These are phyloP conservation scores for Sesamia inferens DNA, from an alignment of 2,888 invertebrate genomes.

Conservation along the genomic window DNA sequence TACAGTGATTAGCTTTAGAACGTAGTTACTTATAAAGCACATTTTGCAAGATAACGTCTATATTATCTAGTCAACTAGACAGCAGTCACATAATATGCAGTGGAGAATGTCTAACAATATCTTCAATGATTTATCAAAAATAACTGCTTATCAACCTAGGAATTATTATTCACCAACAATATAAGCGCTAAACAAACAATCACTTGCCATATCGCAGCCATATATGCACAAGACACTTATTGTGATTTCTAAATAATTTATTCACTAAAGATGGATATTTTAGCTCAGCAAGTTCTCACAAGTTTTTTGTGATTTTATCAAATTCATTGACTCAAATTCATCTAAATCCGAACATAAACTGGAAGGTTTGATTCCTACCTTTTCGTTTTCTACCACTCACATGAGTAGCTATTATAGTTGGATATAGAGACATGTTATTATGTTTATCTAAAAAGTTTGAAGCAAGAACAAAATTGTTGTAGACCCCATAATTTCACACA, in stretches of 20 bases:
- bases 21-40: conserved; percentile 36
- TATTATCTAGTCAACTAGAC: conserved; percentile 45
- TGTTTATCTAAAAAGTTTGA: not conserved
- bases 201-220: conserved; percentile 29
- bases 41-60: conserved; percentile 55
- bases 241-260: conserved; percentile 24
- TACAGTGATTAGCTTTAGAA: conserved; percentile 31
- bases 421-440: not conserved
- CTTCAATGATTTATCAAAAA: conserved; percentile 59
- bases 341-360: not conserved
- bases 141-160: conserved; percentile 63
- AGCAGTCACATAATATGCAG: conserved; percentile 58
- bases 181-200: conserved; percentile 55
- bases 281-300: conserved; percentile 18
- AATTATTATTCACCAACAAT: conserved; percentile 65
- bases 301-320: not conserved
- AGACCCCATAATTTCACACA: not conserved
- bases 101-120: conserved; percentile 55
- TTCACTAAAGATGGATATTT: conserved; percentile 21
- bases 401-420: not conserved
- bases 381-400: not conserved
- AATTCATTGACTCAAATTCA: not conserved
- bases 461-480: not conserved
- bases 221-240: conserved; percentile 45
- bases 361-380: not conserved